Base-by-base conservation (phyloP, 1,140 invertebrate genomes). In the Lanistes nyassanus region DNA sequence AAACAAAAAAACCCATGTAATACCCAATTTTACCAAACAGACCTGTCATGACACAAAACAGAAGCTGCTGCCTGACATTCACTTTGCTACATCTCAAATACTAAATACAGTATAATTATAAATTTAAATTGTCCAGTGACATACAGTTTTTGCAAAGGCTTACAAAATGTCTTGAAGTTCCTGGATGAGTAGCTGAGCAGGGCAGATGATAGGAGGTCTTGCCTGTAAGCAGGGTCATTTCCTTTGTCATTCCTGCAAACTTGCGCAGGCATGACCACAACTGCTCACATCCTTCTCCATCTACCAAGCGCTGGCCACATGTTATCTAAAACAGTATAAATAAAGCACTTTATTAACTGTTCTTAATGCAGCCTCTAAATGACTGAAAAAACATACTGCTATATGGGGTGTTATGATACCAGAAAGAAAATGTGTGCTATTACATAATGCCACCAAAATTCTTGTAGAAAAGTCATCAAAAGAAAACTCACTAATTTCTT, bases 261-360 rank as follows among this genome's bases (percentile, higher is more conserved):
- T 34, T 47, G 31, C 78, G 62, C n/a, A 77, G 73, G 42, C 70
- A 79, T 34, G 71, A 69, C 78, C 78, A 79, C 65, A 79, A 39
- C 29, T 76, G 47, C 51, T 77, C 76, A 9, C 69, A 62, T 19
- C 68, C 75, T 58, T 79, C 78, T 42, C 78, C 78, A 66, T 79
- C 78, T 26, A 56, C 70, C n/a, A 29, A 71, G 47, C 70, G 64
- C 31, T 73, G 76, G 19, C 70, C 70, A 77, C 26, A 77, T 58
- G 29, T 31, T n/a, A 73, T 55, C 62, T 73, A 34, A 19, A 73
- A 66, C 47, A 26, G n/a, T 47, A 23, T 7, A 36, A 37, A 67
- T 6, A 67, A 37, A 67, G 39, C 37, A 26, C 23, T 67, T 37
- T 6, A 67, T n/a, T n/a, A n/a, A n/a, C n/a, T n/a, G n/a, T 34